phyloP scores from a whole-genome alignment of 1,140 invertebrate genomes.

The Achroia grisella region DNA sequence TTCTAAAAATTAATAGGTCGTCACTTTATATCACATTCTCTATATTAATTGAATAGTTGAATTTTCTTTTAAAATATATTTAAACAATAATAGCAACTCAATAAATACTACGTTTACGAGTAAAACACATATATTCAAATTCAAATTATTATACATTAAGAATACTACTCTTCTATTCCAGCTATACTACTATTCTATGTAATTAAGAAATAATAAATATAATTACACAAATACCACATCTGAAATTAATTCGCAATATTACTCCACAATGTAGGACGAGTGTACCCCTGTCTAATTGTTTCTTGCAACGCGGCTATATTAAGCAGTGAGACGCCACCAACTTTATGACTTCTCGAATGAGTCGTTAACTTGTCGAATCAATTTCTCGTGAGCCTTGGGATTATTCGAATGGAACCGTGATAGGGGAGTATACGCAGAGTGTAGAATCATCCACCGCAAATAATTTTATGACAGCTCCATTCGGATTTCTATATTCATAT shows the following conservation, averaged over 20 bases:
- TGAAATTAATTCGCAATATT: slow-evolving; percentile 13
- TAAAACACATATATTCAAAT: too few relatives aligned
- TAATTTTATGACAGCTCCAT: neutral
- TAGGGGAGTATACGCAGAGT: slow-evolving; percentile 5
- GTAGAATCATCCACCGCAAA: neutral
- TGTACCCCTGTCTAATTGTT: slow-evolving; percentile 68
- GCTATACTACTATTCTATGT: too few relatives aligned
- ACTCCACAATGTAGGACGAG: slow-evolving; percentile 32
- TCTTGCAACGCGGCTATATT: slow-evolving; percentile 68
- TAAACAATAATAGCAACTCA: too few relatives aligned
- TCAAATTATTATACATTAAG: too few relatives aligned
- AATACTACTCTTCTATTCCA: too few relatives aligned
- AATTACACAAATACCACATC: slow-evolving; percentile 27
- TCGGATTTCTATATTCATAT: too few relatives aligned
- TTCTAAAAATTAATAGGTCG: too few relatives aligned
- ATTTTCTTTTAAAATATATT: too few relatives aligned
- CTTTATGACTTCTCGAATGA: slow-evolving; percentile 69
- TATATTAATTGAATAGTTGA: too few relatives aligned
- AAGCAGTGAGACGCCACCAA: slow-evolving; percentile 60
- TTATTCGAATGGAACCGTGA: slow-evolving; percentile 38
- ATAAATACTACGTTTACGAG: too few relatives aligned
- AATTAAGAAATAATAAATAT: neutral
- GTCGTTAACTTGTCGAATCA: slow-evolving; percentile 66
- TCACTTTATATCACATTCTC: too few relatives aligned
- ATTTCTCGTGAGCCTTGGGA: slow-evolving; percentile 45